Percentiles rank a stretch among this genome's conserved stretches.
Conservation (phyloP, 2,888 invertebrate species). For the Amphipyra tragopoginis region DNA sequence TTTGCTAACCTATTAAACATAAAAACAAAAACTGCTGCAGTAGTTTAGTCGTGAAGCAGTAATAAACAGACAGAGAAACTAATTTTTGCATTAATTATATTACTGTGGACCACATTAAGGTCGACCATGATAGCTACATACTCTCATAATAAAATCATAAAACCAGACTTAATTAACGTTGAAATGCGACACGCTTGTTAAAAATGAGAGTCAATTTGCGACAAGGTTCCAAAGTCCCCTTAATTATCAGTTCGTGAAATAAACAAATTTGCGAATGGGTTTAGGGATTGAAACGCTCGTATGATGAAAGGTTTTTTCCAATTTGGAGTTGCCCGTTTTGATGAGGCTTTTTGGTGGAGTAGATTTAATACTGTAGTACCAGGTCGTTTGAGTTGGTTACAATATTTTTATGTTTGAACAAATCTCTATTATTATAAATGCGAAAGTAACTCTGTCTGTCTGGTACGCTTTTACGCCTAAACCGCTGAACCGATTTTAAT, state of each 20-base stretch:
- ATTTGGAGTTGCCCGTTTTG: conserved; percentile 26
- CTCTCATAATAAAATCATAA: conserved; percentile 64
- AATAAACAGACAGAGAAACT: too few relatives aligned
- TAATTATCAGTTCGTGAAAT: conserved; percentile 54
- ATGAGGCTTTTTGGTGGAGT: conserved; percentile 22
- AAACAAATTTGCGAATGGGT: conserved; percentile 45
- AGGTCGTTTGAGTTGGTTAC: not conserved
- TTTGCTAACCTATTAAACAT: too few relatives aligned
- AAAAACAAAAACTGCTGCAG: too few relatives aligned
- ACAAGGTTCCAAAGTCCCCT: conserved; percentile 44
- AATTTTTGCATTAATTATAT: too few relatives aligned
- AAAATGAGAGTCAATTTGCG: conserved; percentile 59
- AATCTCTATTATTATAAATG: too few relatives aligned
- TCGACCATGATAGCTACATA: conserved; percentile 59
- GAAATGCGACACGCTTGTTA: conserved; percentile 67
- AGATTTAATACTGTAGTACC: conserved; percentile 10
- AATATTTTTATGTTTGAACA: conserved; percentile 6
- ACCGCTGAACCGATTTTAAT: too few relatives aligned
- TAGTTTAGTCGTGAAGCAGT: too few relatives aligned
- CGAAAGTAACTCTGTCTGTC: too few relatives aligned
- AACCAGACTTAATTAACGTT: conserved; percentile 71
- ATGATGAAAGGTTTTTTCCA: conserved; percentile 44
- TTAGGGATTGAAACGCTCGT: conserved; percentile 26
- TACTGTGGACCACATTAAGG: conserved; percentile 72
- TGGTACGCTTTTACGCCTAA: too few relatives aligned